Evolutionary conservation across 23 tunicate genomes (phyloP), one percentile per base, ranked within the genome.

Genomic region (Pegea sp.): DNA sequence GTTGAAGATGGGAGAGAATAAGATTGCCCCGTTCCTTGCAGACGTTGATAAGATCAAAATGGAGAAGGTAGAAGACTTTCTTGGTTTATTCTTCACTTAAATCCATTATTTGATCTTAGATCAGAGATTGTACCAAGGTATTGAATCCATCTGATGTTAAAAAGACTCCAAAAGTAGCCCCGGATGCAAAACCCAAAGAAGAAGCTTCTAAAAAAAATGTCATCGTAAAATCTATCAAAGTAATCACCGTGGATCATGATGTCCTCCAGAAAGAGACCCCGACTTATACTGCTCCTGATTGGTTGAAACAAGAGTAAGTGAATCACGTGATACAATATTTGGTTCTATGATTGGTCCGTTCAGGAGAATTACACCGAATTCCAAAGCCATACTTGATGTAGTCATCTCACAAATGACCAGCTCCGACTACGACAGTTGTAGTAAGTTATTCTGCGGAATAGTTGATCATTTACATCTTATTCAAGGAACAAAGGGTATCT

Each of bases 401-500:
- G 46, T 38, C 16, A 8, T 38, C 13, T 38, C 46, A 11, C 11
- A 16, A 38, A 11, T 38, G 46, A 38, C 16, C 16, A 11, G 16
- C 46, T 8, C 46, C 13, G 46, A 38, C 46, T 8, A 38, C 46
- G 16, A 38, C 46, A 16, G 11, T 38, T 38, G 46, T 16, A 11
- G 11, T 16, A 38, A 11, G 11, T 11, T 16, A 8, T 8, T 38
- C 16, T 16, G 16, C 46, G 13, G 16, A 16, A 16, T 38, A n/a
- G n/a, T n/a, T n/a, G n/a, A n/a, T n/a, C n/a, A n/a, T n/a, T n/a
- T 0, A 87, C 86, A 61, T 87, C 97, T 34, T 71, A 69, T 18
- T 89, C 97, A 21, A 89, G 97, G 49, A 87, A 76, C 23, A 87
- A n/a, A n/a, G n/a, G n/a, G n/a, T n/a, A n/a, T n/a, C n/a, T n/a